Percentiles rank a stretch among this genome's conserved stretches.
Evolutionary conservation across 2,888 invertebrate species (phyloP).

Genomic region (Platypus cylindrus): DNA sequence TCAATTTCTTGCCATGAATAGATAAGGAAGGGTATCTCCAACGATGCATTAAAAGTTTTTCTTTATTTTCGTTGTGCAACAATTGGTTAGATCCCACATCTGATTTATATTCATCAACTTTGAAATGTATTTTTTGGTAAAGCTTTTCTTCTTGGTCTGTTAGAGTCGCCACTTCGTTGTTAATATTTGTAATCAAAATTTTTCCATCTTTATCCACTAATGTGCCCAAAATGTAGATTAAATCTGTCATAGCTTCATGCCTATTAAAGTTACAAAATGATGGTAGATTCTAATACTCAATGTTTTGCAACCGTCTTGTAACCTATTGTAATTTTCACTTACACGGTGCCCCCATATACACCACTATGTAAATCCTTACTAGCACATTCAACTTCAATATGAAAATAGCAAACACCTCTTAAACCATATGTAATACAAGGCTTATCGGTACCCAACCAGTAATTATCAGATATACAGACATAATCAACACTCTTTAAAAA

Average conservation of each 20-base stretch:
- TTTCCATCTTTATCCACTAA: conserved; percentile 78
- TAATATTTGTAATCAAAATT: conserved; percentile 71
- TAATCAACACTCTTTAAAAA: conserved; percentile 80
- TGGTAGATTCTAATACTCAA: no score
- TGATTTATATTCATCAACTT: conserved; percentile 59
- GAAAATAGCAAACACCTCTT: conserved; percentile 86
- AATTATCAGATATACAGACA: conserved; percentile 97
- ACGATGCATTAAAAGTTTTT: conserved; percentile 78
- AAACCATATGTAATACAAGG: conserved; percentile 96
- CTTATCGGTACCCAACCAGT: conserved; percentile 94
- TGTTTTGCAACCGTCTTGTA: background rate
- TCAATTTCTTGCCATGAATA: conserved; percentile 54
- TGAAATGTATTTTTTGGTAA: conserved; percentile 78
- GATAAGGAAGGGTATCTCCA: conserved; percentile 93
- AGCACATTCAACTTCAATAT: conserved; percentile 77
- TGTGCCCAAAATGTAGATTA: conserved; percentile 72
- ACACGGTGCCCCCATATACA: conserved; percentile 88
- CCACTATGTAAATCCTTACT: conserved; percentile 92
- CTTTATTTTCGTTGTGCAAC: conserved; percentile 67
- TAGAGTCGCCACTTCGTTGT: conserved; percentile 67
- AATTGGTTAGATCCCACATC: conserved; percentile 59
- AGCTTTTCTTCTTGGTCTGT: conserved; percentile 55
- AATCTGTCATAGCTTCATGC: conserved; percentile 81
- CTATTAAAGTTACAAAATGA: conserved; percentile 32
- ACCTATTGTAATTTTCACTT: no score